Base-by-base conservation (phyloP, 1,140 invertebrate species). In the Drosophila bocqueti region DNA sequence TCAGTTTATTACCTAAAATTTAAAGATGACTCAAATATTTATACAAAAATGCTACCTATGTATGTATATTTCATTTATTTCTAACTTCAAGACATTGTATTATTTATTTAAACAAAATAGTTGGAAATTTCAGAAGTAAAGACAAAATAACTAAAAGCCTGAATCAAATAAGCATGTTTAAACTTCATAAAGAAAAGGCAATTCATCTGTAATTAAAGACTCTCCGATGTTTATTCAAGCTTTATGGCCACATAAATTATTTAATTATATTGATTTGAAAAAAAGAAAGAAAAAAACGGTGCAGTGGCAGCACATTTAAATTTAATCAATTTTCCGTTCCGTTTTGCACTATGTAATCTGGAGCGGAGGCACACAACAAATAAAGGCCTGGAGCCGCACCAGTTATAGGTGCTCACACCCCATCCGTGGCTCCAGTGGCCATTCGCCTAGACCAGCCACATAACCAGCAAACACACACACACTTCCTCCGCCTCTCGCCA, bases 401-500 rank as follows among this genome's bases (percentile, higher is more conserved):
- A 40, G 54, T 45, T 21, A 21, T 8, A 15, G 26, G 29, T 73
- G 69, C 36, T 73, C 54, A 60, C 69, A 73, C 69, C 67, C 59
- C 71, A 74, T 73, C 46, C 49, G 29, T 31, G 38, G 6, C 40
- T 34, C 16, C 68, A 26, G 40, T 26, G 26, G 9, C 15, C 45
- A 11, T 11, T 54, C 29, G 8, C 34, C 40, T 21, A 9, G 26
- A 52, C n/a, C n/a, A 42, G 21, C 29, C 38, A 38, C 24, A 64
- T 65, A 9, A n/a, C n/a, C 15, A 34, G 43, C n/a, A 16, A 34
- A 61, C 43, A 62, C 26, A 52, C 26, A 52, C 10, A 54, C 10
- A 62, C 52, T 76, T 76, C 71, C 71, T 72, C 42, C n/a, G 72
- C 60, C 60, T 47, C 49, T 55, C 36, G 57, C 71, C 55, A 24